Percentiles rank a stretch among this genome's conserved stretches.
These are phyloP conservation scores for Abrostola tripartita DNA, from an alignment of 2,888 invertebrate species.

Conservation along the genomic window DNA sequence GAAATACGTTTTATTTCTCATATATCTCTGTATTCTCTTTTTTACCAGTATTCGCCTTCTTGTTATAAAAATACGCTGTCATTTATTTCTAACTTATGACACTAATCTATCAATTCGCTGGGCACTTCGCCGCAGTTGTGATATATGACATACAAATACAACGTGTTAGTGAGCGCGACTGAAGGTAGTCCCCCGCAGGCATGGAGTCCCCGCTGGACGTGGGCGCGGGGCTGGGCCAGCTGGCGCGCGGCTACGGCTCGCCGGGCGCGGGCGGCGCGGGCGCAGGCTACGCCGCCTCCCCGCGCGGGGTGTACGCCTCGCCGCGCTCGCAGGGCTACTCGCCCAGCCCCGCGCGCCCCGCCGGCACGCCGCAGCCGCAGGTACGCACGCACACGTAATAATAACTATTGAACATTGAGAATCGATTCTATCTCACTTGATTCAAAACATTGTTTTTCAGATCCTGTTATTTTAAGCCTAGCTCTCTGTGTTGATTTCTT, in stretches of 20 bases:
- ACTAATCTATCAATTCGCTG: no score
- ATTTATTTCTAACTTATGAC: background rate
- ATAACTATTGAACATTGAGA: no score
- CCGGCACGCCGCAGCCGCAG: constrained; percentile 78
- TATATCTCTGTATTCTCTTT: no score
- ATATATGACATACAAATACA: no score
- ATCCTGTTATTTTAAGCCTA: no score
- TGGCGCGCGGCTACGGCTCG: constrained; percentile 64
- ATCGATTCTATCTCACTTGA: no score
- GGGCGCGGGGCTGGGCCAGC: constrained; percentile 53
- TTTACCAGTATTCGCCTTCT: no score
- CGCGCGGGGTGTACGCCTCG: constrained; percentile 80
- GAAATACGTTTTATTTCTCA: no score
- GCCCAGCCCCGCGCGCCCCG: constrained; percentile 70
- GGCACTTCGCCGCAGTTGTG: no score
- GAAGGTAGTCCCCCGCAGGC: constrained; percentile 44
- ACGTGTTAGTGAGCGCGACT: background rate
- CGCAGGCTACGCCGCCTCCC: constrained; percentile 68
- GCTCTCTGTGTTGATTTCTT: no score
- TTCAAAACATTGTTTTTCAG: no score
- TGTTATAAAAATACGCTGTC: background rate
- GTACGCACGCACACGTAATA: constrained; percentile 39
- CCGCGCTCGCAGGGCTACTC: constrained; percentile 81
- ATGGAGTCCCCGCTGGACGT: constrained; percentile 72
- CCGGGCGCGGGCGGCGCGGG: constrained; percentile 53